Base-by-base conservation (phyloP, 2,113 vertebrate genomes). In the Prietella phreatophila region DNA sequence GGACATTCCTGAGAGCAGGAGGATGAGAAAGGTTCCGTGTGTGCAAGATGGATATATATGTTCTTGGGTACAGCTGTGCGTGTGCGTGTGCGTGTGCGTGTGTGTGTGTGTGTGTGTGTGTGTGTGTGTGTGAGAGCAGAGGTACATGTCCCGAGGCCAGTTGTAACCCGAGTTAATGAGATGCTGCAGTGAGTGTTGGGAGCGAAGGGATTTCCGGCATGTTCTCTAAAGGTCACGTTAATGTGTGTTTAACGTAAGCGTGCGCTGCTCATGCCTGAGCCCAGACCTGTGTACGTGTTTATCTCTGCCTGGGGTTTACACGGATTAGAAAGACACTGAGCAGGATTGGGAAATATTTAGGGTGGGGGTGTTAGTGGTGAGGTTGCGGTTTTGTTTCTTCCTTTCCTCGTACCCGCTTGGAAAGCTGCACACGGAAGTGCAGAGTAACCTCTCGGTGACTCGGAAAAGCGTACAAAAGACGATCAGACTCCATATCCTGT, bases 271-370 rank as follows among this genome's bases (percentile, higher is more conserved):
- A 60, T 61, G 55, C 22, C 20, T 25, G 13, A 36, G 7, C 58
- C 2, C 2, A 8, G 55, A 42, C 10, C 33, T 61, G 56, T n/a
- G 1, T 25, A 19, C 30, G 36, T 36, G 36, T 80, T 56, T 80
- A 86, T 80, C 85, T 86, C 75, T 33, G 50, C 50, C 36, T 71
- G 79, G 47, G 63, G 61, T 81, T 81, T 86, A 65, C 73, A 58
- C 61, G 82, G 61, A 87, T 87, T 87, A 67, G n/a, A 71, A 69
- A 58, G 63, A 50, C 53, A 42, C 71, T 47, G 10, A 39, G 78
- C 3, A 69, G 61, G 61, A 82, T 36, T 86, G 85, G 33, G 76
- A 5, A 81, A 56, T 65, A 42, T 63, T 82, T 69, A 19, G 27
- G 42, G 42, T 0, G 42, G 42, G 42, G 1, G 39, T 1, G 39